Conservation (phyloP, 2,797 vertebrate genomes). For the Ibycter americanus region DNA sequence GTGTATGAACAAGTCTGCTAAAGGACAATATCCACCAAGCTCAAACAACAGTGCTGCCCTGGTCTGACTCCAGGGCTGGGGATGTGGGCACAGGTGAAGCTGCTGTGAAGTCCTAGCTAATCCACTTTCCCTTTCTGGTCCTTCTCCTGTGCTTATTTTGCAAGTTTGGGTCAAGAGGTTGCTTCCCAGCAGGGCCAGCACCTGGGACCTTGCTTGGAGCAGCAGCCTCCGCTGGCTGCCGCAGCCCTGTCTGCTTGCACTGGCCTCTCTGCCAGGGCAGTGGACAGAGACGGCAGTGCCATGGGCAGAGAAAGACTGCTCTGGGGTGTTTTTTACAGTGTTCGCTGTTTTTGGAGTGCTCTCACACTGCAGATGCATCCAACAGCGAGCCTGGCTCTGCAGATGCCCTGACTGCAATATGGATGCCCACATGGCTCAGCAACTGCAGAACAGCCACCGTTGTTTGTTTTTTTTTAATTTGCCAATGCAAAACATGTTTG, state of each 20-base stretch:
- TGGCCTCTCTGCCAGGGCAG: neutral
- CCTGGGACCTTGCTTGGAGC: neutral
- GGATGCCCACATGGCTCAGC: neutral
- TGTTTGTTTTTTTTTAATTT: neutral
- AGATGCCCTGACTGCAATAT: neutral
- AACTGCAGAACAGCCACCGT: fast-evolving
- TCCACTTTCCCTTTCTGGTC: neutral
- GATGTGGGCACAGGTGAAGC: neutral
- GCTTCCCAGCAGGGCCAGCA: neutral
- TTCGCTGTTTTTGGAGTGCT: fast-evolving
- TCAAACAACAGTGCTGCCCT: neutral
- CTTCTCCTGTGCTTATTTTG: neutral
- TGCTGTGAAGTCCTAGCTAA: neutral
- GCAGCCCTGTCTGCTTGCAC: neutral
- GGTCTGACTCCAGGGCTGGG: neutral
- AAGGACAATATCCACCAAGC: neutral
- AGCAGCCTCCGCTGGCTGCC: fast-evolving
- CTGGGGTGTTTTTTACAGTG: fast-evolving
- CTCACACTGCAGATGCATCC: neutral
- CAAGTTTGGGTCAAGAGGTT: neutral
- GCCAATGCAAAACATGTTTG: neutral
- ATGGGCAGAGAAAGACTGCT: neutral
- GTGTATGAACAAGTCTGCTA: neutral
- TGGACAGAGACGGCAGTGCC: neutral
- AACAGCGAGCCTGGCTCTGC: neutral